phyloP scores from a whole-genome alignment of 2,888 invertebrate species.

The Ctena decussata region DNA sequence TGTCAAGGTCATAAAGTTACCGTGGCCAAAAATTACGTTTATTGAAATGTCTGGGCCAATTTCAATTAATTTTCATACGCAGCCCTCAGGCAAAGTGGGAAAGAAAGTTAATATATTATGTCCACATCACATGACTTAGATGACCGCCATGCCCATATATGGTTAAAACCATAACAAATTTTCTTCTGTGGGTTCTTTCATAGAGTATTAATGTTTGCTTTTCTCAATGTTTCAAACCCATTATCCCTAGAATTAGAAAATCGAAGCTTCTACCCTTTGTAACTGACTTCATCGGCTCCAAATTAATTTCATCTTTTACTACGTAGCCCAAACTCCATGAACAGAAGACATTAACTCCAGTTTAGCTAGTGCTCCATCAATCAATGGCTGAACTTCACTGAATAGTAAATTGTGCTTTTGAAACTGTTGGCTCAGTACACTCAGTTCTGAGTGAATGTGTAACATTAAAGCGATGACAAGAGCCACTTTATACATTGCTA shows the following conservation, averaged over 20 bases:
- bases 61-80: too few relatives aligned
- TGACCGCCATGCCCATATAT: too few relatives aligned
- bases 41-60: too few relatives aligned
- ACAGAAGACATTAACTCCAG: slow-evolving; percentile 11
- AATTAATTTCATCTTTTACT: not conserved
- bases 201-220: slow-evolving; percentile 13
- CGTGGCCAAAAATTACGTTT: too few relatives aligned
- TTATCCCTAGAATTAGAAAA: slow-evolving; percentile 23
- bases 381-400: slow-evolving; percentile 36
- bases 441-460: slow-evolving; percentile 35
- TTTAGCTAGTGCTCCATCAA: slow-evolving; percentile 29
- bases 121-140: too few relatives aligned
- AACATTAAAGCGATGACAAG: slow-evolving; percentile 33
- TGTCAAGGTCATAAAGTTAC: too few relatives aligned
- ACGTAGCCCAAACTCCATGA: slow-evolving; percentile 11
- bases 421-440: slow-evolving; percentile 16
- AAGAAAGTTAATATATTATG: too few relatives aligned
- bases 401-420: slow-evolving; percentile 36
- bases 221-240: slow-evolving; percentile 29
- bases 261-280: slow-evolving; percentile 33
- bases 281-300: not conserved
- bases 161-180: too few relatives aligned
- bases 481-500: slow-evolving; percentile 38
- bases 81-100: too few relatives aligned
- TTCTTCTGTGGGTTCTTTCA: too few relatives aligned